Base-by-base conservation (phyloP, 2,113 vertebrate genomes). In the Hemibagrus wyckioides region DNA sequence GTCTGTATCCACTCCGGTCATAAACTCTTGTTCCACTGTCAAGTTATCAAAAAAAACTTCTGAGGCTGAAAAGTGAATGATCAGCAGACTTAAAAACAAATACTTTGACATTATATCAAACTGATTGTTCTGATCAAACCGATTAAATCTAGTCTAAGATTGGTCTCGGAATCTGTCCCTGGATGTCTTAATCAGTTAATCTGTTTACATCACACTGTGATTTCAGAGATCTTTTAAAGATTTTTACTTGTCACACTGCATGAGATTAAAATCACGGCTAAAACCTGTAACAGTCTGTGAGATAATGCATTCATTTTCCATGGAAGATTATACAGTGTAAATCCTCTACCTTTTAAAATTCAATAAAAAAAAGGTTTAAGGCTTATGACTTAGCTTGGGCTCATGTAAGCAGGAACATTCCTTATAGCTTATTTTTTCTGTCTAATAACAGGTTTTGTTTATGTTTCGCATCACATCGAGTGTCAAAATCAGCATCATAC, bases 1-100 rank as follows among this genome's bases (percentile, higher is more conserved):
- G 91, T 99, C 98, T 2, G 98, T 99, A 90, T 99, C 98, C 63
- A 99, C 96, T 88, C 98, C 98, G 10, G 98, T 99, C 98, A 99
- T 99, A 87, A 99, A 99, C 93, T 99, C 98, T 91, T 99, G 98
- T 89, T 99, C 98, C 93, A 99, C 97, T 23, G 98, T 99, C 86
- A 99, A 93, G 88, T 97, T 99, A 91, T 99, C 98, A 90, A 99
- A 99, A 94, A 99, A 99, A 79, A 97, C 96, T 94, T 99, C 98
- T 0, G 98, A 99, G n/a, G 97, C 98, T 99, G 91, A 89, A 96
- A 92, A 39, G 44, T 28, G 30, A 30, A 82, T n/a, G 15, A 88
- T 5, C 6, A 54, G 28, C 25, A 81, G 61, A 69, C 6, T 10
- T 21, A 54, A 59, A 81, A n/a, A 54, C 0, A 36, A 54, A 61